Percentiles rank a stretch among this genome's conserved stretches.
phyloP scores from a whole-genome alignment of 1,140 invertebrate genomes.

The Caenorhabditis tropicalis region DNA sequence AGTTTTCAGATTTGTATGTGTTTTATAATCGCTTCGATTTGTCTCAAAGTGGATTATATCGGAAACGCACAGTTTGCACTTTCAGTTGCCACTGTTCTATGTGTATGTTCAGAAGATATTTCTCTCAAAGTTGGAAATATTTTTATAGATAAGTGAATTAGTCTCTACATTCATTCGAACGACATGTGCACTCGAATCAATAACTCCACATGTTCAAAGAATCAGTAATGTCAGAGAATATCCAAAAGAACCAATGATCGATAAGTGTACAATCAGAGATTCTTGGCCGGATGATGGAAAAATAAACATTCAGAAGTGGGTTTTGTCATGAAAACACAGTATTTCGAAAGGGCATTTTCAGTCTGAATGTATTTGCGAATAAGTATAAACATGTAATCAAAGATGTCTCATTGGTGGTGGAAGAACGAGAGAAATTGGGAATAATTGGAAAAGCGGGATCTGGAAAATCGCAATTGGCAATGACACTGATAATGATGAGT shows the following conservation, averaged over 20 bases:
- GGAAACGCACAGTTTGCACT: conserved; percentile 11
- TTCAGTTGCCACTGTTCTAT: background rate
- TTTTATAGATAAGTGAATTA: background rate
- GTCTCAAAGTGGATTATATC: conserved; percentile 19
- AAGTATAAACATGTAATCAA: conserved; percentile 33
- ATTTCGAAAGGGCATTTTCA: background rate
- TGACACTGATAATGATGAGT: conserved; percentile 22
- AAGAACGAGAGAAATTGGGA: conserved; percentile 16
- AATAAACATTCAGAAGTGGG: conserved; percentile 18
- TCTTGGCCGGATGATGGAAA: conserved; percentile 23
- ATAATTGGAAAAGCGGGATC: conserved; percentile 16
- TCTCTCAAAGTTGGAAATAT: background rate
- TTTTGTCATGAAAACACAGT: background rate
- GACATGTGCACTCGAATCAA: background rate
- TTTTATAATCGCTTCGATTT: conserved; percentile 6
- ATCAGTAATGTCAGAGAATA: conserved; percentile 20
- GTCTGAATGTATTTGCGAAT: conserved; percentile 26
- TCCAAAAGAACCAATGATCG: conserved; percentile 17
- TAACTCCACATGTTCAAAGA: conserved; percentile 11
- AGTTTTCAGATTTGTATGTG: conserved; percentile 30
- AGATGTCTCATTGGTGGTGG: background rate
- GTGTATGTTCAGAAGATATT: background rate
- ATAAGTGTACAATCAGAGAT: conserved; percentile 28
- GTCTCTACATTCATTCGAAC: conserved; percentile 29
- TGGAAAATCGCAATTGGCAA: conserved; percentile 30